These are phyloP conservation scores for Lycocerus yunnanus DNA, from an alignment of 2,888 invertebrate species.

Conservation along the genomic window DNA sequence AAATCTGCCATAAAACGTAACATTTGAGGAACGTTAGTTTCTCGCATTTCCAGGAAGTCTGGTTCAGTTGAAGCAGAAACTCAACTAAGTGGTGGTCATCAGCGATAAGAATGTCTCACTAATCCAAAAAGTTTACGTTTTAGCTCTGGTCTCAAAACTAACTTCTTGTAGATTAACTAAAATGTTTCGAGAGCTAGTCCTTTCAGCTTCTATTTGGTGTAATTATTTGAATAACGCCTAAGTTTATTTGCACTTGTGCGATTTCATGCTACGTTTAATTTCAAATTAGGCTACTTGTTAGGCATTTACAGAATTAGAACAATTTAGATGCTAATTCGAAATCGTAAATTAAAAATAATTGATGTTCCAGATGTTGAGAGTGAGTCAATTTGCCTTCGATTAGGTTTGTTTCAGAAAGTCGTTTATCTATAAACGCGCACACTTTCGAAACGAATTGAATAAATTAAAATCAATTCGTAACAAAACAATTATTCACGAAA, in stretches of 20 bases:
- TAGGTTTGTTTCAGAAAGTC: background rate
- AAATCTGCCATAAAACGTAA: slow-evolving; percentile 4
- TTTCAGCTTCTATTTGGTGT: slow-evolving; percentile 8
- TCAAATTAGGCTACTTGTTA: slow-evolving; percentile 16
- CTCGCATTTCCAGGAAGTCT: slow-evolving; percentile 24
- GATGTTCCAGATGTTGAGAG: slow-evolving; percentile 1
- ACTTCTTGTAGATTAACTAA: slow-evolving; percentile 8
- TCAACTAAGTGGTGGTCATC: slow-evolving; percentile 27
- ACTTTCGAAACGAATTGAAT: background rate
- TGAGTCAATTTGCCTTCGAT: background rate
- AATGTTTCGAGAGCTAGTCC: slow-evolving; percentile 5
- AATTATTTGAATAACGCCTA: slow-evolving; percentile 17
- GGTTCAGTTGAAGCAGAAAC: slow-evolving; percentile 17
- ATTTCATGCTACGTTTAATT: slow-evolving; percentile 21
- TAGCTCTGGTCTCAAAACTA: slow-evolving; percentile 9
- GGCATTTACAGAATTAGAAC: slow-evolving; percentile 7
- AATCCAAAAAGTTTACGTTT: slow-evolving; percentile 17
- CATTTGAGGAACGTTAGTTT: slow-evolving; percentile 1
- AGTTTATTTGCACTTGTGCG: slow-evolving; percentile 18
- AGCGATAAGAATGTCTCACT: slow-evolving; percentile 24
- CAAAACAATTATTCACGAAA: background rate
- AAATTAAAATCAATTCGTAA: background rate
- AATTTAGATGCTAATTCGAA: background rate
- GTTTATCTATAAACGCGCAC: background rate
- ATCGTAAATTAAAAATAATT: slow-evolving; percentile 5